Evolutionary conservation across 2,113 vertebrate species (phyloP), one percentile per base, ranked within the genome.

Genomic region (Morone saxatilis): DNA sequence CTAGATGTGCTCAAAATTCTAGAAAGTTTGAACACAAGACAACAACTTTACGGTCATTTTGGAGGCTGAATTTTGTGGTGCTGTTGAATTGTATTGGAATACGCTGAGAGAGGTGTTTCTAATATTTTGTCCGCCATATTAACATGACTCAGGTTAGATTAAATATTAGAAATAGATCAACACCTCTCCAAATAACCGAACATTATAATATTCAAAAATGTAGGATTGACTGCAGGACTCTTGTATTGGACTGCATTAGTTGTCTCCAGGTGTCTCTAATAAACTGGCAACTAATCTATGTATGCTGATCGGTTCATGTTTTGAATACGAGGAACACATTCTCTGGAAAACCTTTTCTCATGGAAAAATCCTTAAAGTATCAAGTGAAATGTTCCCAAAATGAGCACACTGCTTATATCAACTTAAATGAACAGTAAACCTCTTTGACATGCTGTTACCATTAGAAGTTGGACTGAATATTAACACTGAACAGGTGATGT

Each of bases 381-480:
- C 53, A 59, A 40, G 43, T 45, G 36, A 61, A 54, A 76, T 54
- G 43, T 31, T 73, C 25, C 70, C 40, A 63, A 43, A 86, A 61
- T 19, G 17, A 76, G 20, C 41, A 12, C 40, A 53, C 1, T 45
- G 65, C 43, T 75, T 78, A 60, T 65, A 65, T 70, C 22, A 51
- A 10, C 12, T 50, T 43, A 16, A 66, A 57, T 6, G 5, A 76
- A 79, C 6, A 4, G 8, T 83, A 60, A 81, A 69, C 2, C 1
- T 56, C 38, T 59, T 43, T 8, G 54, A 76, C 56, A 60, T 20
- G n/a, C 71, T 68, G 51, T 66, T 62, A 63, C 22, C 50, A 47
- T 68, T 31, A 73, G 57, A 71, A 36, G n/a, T 14, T 76, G 25
- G 25, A 70, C 69, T 25, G 63, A 68, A 70, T 76, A 48, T 69